These are phyloP conservation scores for Aphidius ervi DNA, from an alignment of 1,140 invertebrate species.

Conservation along the genomic window DNA sequence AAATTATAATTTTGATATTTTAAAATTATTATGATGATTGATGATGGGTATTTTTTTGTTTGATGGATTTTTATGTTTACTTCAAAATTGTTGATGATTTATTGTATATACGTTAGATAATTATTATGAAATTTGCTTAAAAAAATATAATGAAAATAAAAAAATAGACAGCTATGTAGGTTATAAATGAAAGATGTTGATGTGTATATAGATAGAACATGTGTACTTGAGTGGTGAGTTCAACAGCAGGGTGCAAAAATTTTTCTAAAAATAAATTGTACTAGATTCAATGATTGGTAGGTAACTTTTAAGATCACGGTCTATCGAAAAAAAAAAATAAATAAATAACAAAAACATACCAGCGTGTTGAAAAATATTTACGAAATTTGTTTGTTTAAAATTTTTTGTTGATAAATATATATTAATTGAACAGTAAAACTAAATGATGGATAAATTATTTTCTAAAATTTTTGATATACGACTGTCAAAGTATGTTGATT, in stretches of 20 bases:
- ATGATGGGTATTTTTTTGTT: no score
- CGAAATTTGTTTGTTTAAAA: neutral
- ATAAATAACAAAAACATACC: conserved; percentile 16
- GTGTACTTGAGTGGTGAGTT: conserved; percentile 14
- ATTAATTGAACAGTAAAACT: no score
- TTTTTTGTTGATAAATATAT: conserved; percentile 10
- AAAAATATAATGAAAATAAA: neutral
- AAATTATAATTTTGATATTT: no score
- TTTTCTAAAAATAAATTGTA: conserved; percentile 25
- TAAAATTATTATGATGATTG: no score
- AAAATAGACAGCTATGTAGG: neutral
- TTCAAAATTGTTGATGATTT: no score
- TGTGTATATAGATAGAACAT: neutral
- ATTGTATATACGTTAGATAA: no score
- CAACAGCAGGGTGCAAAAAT: conserved; percentile 23
- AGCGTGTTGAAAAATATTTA: no score
- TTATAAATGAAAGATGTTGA: neutral
- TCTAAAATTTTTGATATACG: neutral
- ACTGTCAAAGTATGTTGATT: no score
- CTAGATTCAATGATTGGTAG: conserved; percentile 19
- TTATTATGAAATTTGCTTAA: neutral
- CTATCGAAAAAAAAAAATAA: neutral
- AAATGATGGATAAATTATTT: conserved; percentile 2
- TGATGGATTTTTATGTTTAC: no score
- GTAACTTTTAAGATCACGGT: conserved; percentile 14